Conservation (phyloP, 2,113 vertebrate genomes). For the Mormyrus iriodes region DNA sequence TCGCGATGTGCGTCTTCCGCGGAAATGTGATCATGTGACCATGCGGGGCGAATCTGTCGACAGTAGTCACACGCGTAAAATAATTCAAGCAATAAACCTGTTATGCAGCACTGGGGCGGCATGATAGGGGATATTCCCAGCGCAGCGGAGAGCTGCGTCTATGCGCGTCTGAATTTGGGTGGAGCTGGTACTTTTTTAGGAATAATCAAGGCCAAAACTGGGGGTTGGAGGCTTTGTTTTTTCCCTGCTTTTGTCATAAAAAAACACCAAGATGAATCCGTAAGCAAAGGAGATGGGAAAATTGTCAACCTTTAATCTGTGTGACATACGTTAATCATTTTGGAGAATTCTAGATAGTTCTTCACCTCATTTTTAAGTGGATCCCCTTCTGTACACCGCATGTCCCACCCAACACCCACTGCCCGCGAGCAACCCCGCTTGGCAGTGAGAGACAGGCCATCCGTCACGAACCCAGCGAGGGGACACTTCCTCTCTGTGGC, state of each 20-base stretch:
- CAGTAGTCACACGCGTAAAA: background rate
- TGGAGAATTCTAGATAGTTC: constrained; percentile 4
- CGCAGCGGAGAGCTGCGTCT: background rate
- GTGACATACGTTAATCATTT: background rate
- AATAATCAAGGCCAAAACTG: background rate
- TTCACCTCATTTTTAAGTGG: constrained; percentile 13
- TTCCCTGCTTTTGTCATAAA: background rate
- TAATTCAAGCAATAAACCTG: background rate
- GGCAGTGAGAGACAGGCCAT: constrained; percentile 22
- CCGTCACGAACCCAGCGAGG: constrained; percentile 38
- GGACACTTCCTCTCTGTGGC: constrained; percentile 71
- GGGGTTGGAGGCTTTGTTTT: background rate
- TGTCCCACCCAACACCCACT: constrained; percentile 36
- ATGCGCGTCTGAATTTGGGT: background rate
- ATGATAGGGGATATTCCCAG: background rate
- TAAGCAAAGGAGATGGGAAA: background rate
- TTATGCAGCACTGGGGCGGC: background rate
- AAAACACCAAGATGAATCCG: background rate
- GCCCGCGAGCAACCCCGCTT: background rate
- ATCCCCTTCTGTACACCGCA: constrained; percentile 20
- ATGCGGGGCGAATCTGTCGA: too few relatives aligned
- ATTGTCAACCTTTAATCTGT: background rate
- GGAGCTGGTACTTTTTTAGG: background rate
- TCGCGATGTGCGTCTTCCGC: background rate
- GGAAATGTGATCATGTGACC: background rate